phyloP scores from a whole-genome alignment of 2,113 vertebrate species.

The Lanius ludovicianus region DNA sequence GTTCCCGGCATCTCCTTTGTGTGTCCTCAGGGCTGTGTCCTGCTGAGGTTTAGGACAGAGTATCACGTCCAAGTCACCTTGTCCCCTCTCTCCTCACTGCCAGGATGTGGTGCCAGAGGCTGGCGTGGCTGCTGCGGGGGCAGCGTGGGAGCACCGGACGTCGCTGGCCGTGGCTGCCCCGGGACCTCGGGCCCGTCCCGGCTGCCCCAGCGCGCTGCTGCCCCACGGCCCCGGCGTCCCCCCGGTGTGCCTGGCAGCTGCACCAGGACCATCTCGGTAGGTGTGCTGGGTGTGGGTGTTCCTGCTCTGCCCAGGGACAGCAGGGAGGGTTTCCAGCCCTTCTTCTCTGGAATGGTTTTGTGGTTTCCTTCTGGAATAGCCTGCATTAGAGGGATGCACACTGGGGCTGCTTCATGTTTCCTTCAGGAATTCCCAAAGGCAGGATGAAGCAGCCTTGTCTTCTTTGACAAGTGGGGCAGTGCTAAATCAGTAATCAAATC shows the following conservation, averaged over 20 bases:
- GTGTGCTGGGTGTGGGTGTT: background rate
- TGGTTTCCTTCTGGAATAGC: background rate
- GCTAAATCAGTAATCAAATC: background rate
- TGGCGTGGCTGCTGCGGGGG: slow-evolving; percentile 10
- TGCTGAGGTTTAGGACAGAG: background rate
- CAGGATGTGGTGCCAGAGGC: slow-evolving; percentile 70
- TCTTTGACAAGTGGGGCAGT: background rate
- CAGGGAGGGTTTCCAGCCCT: background rate
- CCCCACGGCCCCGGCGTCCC: slow-evolving; percentile 9
- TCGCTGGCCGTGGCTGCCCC: background rate
- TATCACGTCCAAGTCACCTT: background rate
- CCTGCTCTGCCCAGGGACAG: background rate
- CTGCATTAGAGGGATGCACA: accelerated
- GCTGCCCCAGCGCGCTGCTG: background rate
- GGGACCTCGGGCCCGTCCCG: background rate
- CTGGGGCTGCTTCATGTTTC: background rate
- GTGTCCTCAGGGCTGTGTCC: background rate
- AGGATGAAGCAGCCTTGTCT: background rate
- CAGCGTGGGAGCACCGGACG: background rate
- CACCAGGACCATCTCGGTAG: slow-evolving; percentile 75
- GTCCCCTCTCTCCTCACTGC: background rate
- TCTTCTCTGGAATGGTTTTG: accelerated
- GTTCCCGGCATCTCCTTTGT: background rate
- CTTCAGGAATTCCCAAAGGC: background rate
- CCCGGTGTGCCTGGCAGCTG: slow-evolving; percentile 69